phyloP scores from a whole-genome alignment of 2,797 vertebrate genomes.

The Spinus pinus region DNA sequence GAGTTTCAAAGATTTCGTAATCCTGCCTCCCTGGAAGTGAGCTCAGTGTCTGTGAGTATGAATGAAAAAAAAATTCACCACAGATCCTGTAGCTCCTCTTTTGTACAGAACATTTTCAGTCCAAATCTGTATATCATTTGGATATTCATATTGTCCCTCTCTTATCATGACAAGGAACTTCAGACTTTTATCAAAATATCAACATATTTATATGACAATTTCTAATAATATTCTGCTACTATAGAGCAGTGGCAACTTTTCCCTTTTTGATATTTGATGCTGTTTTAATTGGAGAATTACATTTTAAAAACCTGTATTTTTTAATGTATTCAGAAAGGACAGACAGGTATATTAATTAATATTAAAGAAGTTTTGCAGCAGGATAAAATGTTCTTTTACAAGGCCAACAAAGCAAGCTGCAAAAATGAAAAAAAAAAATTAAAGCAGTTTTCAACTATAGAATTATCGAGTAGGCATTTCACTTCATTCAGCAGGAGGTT shows the following conservation, averaged over 20 bases:
- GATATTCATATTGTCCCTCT: not conserved
- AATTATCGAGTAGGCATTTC: not conserved
- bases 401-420: not conserved
- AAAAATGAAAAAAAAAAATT: not conserved
- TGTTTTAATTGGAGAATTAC: not conserved
- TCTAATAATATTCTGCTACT: not conserved
- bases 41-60: not conserved
- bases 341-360: not conserved
- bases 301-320: not conserved
- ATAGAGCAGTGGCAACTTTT: not conserved
- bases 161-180: not conserved
- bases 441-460: fast-evolving
- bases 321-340: not conserved
- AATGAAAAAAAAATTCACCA: not conserved
- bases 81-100: not conserved
- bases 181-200: not conserved
- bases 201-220: not conserved
- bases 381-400: not conserved
- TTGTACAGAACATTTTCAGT: not conserved
- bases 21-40: not conserved
- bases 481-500: not conserved
- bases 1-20: not conserved
- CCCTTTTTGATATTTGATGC: not conserved
- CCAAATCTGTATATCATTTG: not conserved
- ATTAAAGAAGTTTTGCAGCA: not conserved